Base-by-base conservation (phyloP, 2,113 vertebrate genomes). In the Prunella fulvescens region DNA sequence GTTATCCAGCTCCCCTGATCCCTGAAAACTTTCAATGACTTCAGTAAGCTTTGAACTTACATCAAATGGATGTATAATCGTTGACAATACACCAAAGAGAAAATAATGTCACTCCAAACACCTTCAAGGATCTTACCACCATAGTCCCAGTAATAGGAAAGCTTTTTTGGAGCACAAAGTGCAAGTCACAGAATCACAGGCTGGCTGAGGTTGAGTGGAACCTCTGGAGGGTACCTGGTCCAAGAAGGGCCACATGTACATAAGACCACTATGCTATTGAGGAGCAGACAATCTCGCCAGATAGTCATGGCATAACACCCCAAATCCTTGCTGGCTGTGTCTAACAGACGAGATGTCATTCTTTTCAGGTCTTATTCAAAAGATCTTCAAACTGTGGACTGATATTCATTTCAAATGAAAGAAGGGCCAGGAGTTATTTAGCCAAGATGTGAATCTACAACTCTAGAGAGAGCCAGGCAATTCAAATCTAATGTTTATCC, bases 401-500 rank as follows among this genome's bases (percentile, higher is more conserved):
- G 71, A 85, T 76, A 82, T 12, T 60, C 20, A 94, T 47, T 88
- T 88, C 61, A 90, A 88, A 84, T 31, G 40, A 61, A 93, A 78
- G 56, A 79, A 88, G 7, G 25, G 19, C 42, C 83, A 58, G 72
- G 45, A 90, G 72, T 67, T 86, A 71, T 42, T 86, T 73, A 86
- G 67, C 35, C 54, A 86, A 80, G 47, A 92, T 50, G 35, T 81
- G 76, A 93, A 62, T 51, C n/a, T 79, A 51, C 53, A 93, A 65
- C 50, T 92, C 73, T 42, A 89, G 48, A 85, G 69, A 71, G 18
- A 74, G 84, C 12, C 80, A 90, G 25, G 61, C 31, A 86, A 78
- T 81, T 94, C 61, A 71, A 69, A 67, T 81, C 19, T 72, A 69
- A 79, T 93, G 79, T 90, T 94, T 93, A 94, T 62, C 54, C 73